Conservation (phyloP, 2,888 invertebrate species). For the Platycheirus rosarum region DNA sequence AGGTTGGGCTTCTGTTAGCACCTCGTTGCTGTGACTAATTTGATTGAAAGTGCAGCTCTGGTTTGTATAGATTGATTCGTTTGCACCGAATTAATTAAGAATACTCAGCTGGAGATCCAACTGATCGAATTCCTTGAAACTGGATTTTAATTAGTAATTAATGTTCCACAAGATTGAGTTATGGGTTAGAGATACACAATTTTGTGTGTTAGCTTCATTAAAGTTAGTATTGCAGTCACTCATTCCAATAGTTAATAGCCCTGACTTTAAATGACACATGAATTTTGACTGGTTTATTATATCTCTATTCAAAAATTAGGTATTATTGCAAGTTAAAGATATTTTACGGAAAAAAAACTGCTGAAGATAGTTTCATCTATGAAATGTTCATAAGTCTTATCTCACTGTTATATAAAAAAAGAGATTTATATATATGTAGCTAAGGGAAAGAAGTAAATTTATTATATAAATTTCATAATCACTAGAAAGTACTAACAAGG, state of each 20-base stretch:
- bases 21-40: slow-evolving; percentile 45
- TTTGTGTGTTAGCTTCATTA: too few species aligned
- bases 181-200: too few species aligned
- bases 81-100: slow-evolving; percentile 60
- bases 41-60: slow-evolving; percentile 32
- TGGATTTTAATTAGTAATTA: slow-evolving; percentile 28
- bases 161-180: slow-evolving; percentile 13
- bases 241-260: neutral
- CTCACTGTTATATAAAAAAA: too few species aligned
- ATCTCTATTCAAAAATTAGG: too few species aligned
- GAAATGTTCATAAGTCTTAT: too few species aligned
- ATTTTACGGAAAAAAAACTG: too few species aligned
- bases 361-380: too few species aligned
- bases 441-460: too few species aligned
- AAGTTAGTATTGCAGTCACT: neutral
- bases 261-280: slow-evolving; percentile 7
- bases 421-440: too few species aligned
- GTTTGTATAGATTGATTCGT: slow-evolving; percentile 24
- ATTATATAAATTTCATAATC: too few species aligned
- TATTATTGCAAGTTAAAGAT: too few species aligned
- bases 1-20: slow-evolving; percentile 52
- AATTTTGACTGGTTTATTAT: neutral
- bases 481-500: too few species aligned
- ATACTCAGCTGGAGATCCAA: slow-evolving; percentile 46
- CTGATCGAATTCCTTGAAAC: slow-evolving; percentile 25